phyloP scores from a whole-genome alignment of 2,113 vertebrate species.

The Poicephalus meyeri region DNA sequence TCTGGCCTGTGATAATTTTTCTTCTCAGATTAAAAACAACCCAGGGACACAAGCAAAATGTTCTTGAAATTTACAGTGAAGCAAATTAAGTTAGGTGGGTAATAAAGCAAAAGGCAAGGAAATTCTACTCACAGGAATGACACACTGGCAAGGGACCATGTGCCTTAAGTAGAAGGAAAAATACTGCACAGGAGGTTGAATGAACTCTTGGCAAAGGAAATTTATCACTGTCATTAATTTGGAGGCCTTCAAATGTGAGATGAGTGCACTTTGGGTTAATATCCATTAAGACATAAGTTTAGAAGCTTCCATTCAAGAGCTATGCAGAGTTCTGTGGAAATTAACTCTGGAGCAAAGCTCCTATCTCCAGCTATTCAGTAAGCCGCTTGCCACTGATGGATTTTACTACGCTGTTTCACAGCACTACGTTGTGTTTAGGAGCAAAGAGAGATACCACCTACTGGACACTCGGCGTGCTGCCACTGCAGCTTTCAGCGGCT shows the following conservation, averaged over 20 bases:
- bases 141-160: neutral
- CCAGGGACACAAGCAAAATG: neutral
- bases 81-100: neutral
- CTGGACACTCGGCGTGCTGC: fast-evolving
- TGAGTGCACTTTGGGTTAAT: neutral
- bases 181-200: neutral
- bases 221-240: neutral
- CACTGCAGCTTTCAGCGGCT: fast-evolving
- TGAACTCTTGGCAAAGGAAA: neutral
- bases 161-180: neutral
- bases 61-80: neutral
- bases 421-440: fast-evolving
- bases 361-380: fast-evolving
- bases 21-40: neutral
- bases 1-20: neutral
- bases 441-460: neutral
- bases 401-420: neutral
- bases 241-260: neutral
- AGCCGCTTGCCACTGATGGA: fast-evolving
- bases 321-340: neutral
- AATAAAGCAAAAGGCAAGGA: neutral
- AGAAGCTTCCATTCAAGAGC: neutral
- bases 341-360: neutral
- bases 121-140: neutral
- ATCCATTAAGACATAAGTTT: neutral